These are phyloP conservation scores for Porites divaricata DNA, from an alignment of 92 coral and sea anemone genomes.

Conservation along the genomic window DNA sequence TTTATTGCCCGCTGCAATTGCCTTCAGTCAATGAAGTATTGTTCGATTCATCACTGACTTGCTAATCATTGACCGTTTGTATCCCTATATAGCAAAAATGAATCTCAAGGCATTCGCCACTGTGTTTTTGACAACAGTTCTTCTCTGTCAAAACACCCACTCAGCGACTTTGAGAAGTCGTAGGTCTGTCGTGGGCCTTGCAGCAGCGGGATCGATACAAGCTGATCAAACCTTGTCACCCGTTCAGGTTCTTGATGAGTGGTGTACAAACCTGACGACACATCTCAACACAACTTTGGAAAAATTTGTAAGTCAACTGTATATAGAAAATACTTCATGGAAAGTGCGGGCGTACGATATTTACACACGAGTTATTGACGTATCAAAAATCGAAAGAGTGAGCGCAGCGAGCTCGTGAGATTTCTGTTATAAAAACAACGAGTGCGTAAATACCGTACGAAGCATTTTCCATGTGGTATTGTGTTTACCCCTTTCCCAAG, in stretches of 20 bases:
- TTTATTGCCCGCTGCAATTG: neutral
- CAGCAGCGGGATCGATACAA: constrained; percentile 1
- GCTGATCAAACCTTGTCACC: neutral
- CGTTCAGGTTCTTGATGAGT: constrained; percentile 34
- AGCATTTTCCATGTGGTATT: too few species aligned
- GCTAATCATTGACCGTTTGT: neutral
- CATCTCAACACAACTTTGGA: constrained; percentile 48
- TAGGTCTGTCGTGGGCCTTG: neutral
- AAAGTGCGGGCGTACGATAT: too few species aligned
- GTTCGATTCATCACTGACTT: neutral
- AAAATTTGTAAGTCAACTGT: constrained; percentile 56
- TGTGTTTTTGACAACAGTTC: constrained; percentile 5
- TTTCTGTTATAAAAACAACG: too few species aligned
- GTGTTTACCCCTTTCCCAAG: too few species aligned
- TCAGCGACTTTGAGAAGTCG: constrained; percentile 9
- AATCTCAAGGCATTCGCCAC: neutral
- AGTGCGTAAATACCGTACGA: too few species aligned
- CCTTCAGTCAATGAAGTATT: neutral
- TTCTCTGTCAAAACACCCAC: neutral
- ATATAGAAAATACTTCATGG: neutral
- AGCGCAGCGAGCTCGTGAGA: too few species aligned
- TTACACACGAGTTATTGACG: too few species aligned
- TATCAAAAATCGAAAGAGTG: too few species aligned
- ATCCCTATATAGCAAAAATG: neutral
- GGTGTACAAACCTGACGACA: constrained; percentile 61